Evolutionary conservation across 1,140 invertebrate species (phyloP).

Genomic region (Diorhabda carinulata): DNA sequence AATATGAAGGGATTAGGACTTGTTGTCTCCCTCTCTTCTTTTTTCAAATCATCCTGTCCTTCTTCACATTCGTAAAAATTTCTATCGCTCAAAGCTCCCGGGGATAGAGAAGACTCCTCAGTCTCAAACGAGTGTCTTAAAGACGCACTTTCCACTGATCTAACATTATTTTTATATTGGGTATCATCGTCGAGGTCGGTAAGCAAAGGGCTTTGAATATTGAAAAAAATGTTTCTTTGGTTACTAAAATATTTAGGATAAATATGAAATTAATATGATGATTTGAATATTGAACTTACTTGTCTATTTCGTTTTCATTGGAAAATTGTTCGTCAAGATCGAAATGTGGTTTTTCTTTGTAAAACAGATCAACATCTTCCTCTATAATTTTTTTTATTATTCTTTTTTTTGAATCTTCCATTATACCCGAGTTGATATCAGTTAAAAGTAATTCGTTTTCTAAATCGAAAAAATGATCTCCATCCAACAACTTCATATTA

Average conservation of each 20-base stretch:
- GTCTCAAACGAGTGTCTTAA: background rate
- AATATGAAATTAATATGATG: background rate
- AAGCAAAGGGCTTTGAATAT: background rate
- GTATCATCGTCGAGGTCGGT: background rate
- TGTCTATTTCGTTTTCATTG: conserved; percentile 6
- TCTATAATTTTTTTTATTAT: conserved; percentile 10
- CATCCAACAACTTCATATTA: background rate
- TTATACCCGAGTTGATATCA: background rate
- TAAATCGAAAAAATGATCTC: background rate
- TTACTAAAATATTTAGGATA: background rate
- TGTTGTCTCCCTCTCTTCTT: background rate
- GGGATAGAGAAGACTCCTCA: background rate
- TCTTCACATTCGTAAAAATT: background rate
- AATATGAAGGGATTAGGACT: too few relatives aligned
- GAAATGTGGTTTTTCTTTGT: conserved; percentile 8
- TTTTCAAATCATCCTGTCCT: background rate
- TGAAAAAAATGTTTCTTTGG: background rate
- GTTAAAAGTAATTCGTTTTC: background rate
- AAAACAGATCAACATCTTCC: conserved; percentile 8
- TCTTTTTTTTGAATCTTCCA: background rate
- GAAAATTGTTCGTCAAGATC: background rate
- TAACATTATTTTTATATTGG: background rate
- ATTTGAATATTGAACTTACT: background rate
- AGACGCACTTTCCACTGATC: background rate
- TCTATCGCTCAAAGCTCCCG: background rate